A percentile compares a stretch with the other conserved stretches of the same genome.
Conservation (phyloP, 2,888 invertebrate genomes). For the Lepidochitona cinerea region DNA sequence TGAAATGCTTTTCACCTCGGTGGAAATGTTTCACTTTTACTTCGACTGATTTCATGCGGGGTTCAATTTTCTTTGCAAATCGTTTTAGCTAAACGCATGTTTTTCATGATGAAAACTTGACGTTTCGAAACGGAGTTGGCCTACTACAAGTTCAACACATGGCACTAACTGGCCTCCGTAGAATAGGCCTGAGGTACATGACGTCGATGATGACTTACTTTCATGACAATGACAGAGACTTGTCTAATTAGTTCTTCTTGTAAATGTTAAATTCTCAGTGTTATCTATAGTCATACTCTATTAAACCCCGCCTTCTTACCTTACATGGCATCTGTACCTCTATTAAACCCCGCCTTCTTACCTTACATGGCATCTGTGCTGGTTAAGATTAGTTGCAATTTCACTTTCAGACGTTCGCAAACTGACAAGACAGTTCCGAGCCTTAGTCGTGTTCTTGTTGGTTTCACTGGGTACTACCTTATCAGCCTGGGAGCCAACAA, state of each 20-base stretch:
- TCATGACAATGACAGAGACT: background rate
- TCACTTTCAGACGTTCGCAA: background rate
- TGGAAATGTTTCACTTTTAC: too few species aligned
- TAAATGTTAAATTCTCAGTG: background rate
- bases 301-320: background rate
- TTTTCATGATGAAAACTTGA: too few species aligned
- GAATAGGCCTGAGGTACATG: too few species aligned
- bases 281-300: background rate
- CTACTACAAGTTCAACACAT: too few species aligned
- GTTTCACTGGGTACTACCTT: background rate
- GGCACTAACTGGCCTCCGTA: too few species aligned
- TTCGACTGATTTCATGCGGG: too few species aligned
- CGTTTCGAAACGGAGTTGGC: too few species aligned
- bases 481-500: conserved; percentile 25
- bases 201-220: background rate
- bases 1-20: too few species aligned
- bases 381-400: background rate
- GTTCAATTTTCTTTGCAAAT: too few species aligned
- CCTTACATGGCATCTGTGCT: background rate
- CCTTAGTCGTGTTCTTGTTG: background rate
- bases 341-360: background rate
- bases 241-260: too few species aligned
- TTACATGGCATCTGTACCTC: background rate
- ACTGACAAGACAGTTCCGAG: background rate
- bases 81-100: too few species aligned